phyloP scores from a whole-genome alignment of 2,113 vertebrate genomes.

The Cnemophilus loriae region DNA sequence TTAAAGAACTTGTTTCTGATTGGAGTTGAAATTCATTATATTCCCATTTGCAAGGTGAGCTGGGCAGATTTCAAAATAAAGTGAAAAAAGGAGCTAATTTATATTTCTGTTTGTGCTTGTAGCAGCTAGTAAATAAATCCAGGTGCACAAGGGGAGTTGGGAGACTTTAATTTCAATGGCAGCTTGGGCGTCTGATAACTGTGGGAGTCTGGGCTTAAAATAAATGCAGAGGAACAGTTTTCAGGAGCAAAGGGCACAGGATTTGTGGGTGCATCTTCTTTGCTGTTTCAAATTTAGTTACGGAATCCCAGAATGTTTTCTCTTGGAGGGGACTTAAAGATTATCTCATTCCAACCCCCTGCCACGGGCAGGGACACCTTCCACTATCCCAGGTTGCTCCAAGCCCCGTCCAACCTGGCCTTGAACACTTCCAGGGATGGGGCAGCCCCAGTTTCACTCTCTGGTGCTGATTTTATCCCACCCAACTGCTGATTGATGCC shows the following conservation, averaged over 20 bases:
- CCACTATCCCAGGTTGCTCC: background rate
- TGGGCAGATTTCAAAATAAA: background rate
- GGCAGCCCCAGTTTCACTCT: background rate
- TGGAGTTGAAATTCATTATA: background rate
- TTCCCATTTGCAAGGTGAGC: background rate
- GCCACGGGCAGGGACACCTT: background rate
- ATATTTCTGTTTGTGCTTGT: background rate
- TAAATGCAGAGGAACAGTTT: background rate
- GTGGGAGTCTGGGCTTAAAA: background rate
- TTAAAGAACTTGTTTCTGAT: background rate
- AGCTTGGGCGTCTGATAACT: background rate
- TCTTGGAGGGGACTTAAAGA: background rate
- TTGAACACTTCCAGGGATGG: background rate
- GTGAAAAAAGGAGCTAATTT: background rate
- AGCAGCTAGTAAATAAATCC: background rate
- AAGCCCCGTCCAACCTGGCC: fast-evolving
- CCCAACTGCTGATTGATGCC: background rate
- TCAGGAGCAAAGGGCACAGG: background rate
- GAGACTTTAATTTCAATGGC: background rate
- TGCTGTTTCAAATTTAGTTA: background rate
- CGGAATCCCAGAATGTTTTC: background rate
- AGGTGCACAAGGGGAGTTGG: background rate
- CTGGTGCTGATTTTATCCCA: background rate
- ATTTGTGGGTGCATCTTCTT: background rate
- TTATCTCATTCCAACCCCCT: background rate